Evolutionary conservation across 2,113 vertebrate species (phyloP), one percentile per base, ranked within the genome.

Genomic region (Lampris megalopsis): DNA sequence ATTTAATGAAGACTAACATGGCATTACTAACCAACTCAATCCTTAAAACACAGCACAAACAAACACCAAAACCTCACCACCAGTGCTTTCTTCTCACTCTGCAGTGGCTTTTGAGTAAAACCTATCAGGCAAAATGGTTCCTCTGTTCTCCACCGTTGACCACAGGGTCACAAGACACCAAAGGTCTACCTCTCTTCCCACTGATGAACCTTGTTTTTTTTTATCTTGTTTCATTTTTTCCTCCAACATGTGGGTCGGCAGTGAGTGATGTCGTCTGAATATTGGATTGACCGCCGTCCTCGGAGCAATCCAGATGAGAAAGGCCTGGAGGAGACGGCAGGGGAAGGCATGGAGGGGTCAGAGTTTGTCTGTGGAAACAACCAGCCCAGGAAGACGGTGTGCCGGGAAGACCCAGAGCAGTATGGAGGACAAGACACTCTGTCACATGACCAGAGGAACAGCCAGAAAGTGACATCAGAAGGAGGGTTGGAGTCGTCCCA

Each of bases 211-310:
- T 63, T 2, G 36, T 52, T 62, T 77, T 77, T 77, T 72, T 45
- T 45, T 63, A 37, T 84, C 71, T 40, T 48, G 58, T 77, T 24
- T 72, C 42, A 45, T 63, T 36, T 84, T 71, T 40, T 48, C 54
- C 50, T 59, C 36, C 5, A 40, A n/a, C 5, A 57, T 53, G 75
- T 75, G 38, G 5, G 10, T 37, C 64, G 81, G 71, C 41, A 13
- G 5, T 2, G 62, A 66, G 74, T 78, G 61, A 92, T 89, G 92
- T 87, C 83, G 72, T 86, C 78, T 59, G 81, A 76, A 49, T 66
- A 70, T 70, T 64, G 36, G 41, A 54, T 37, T 64, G 76, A 90
- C 61, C 49, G 56, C 58, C 64, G 42, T 35, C 42, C 75, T 36
- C 57, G 9, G 9, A 13, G 43, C 48, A 54, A 69, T 42, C 36